Evolutionary conservation across 2,113 vertebrate genomes (phyloP), one percentile per base, ranked within the genome.

Genomic region (Vulpes lagopus): DNA sequence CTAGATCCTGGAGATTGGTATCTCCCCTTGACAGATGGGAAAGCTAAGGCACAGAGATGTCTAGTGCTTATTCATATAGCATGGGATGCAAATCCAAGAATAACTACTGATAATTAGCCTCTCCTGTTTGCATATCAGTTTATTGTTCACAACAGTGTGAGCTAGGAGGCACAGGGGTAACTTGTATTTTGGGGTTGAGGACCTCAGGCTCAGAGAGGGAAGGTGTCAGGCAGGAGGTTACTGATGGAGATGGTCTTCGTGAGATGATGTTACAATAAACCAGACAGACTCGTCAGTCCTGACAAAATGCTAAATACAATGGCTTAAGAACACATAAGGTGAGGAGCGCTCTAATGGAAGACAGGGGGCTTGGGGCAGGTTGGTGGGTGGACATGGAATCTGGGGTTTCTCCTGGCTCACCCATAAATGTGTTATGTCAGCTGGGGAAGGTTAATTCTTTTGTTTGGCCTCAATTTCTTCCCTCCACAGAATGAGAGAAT

Each of bases 311-410:
- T 74, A 19, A 2, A 8, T 27, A 2, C 51, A 64, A 14, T 14
- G 30, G 6, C 51, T 67, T 53, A 27, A n/a, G 30, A 60, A 35
- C 11, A 9, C 1, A 1, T 3, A 2, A 49, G 30, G 1, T 11
- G 9, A 23, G 49, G 4, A 2, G 6, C 16, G 4, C 10, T 35
- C 2, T 5, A 30, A 7, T 0, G 12, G 55, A 81, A 67, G 32
- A 49, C 16, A n/a, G n/a, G 32, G 5, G 3, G 25, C 0, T 57
- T 43, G 25, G 25, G 38, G 12, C 1, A 11, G 11, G 16, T 86
- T 11, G 38, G 17, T 55, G 51, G 27, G 16, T 38, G 7, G 23
- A 51, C 6, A 3, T 1, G 10, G 65, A 53, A n/a, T 49, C 5
- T 0, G 74, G 11, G 9, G 1, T 30, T 93, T 27, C 55, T 87